Evolutionary conservation across 2,888 invertebrate species (phyloP), one percentile per base, ranked within the genome.

Genomic region (Pyrochroa serraticornis): DNA sequence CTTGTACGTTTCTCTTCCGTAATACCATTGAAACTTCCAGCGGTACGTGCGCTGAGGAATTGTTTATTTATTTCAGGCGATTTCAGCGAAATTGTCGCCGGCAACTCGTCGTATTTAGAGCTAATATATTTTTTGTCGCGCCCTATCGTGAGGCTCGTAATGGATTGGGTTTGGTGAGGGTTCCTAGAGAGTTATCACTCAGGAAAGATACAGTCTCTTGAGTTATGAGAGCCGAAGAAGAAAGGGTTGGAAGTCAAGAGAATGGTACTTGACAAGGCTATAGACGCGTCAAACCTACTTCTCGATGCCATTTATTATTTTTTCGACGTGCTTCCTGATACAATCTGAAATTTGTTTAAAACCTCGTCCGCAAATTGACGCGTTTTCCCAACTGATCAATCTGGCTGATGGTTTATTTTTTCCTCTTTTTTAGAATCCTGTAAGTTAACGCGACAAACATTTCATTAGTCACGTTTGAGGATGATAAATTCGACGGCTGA

Each of bases 211-310:
- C 58, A 62, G 62, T 58, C 65, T 50, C 53, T 60, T 65, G 65
- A 65, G 61, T 63, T 63, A 65, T 65, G 63, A 60, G 52, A 52
- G 55, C 41, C 46, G 49, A 58, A 60, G 55, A 52, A 57, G 60
- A 62, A 59, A 60, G 63, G 65, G 63, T 63, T 65, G 56, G 41
- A 63, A 62, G 63, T 59, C 61, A 59, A 54, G 63, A 59, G 63
- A 61, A 65, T 50, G 60, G 56, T 55, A 39, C 58, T 62, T 51
- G 57, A 57, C 57, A 57, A 51, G 57, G 46, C 44, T 42, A 44
- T 50, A 56, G 49, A 31, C 56, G 45, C 49, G 56, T 57, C 57
- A 51, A 46, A 57, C 51, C 45, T 32, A 46, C 46, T 50, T 41
- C 14, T 9, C n/a, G 41, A 39, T 35, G 31, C 42, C 51, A 46